These are phyloP conservation scores for Drosophila greeni DNA, from an alignment of 2,888 invertebrate species.

Conservation along the genomic window DNA sequence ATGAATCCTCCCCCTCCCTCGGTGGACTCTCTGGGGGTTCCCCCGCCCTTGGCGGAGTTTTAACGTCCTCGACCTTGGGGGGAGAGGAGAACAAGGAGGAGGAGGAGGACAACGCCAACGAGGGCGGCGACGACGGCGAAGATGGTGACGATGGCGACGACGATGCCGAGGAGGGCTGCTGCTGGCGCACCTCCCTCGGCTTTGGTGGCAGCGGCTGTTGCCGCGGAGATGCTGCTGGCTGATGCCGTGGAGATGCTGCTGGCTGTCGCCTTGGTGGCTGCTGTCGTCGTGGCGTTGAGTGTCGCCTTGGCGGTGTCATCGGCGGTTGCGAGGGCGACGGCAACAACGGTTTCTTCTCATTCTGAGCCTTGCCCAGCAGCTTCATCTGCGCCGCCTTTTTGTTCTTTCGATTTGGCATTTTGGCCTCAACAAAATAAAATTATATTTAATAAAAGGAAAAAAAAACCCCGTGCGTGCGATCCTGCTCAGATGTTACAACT, in stretches of 20 bases:
- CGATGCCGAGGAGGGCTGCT: too few relatives aligned
- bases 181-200: not conserved
- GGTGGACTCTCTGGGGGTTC: not conserved
- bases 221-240: not conserved
- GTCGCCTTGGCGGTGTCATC: not conserved
- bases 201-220: not conserved
- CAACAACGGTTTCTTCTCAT: not conserved
- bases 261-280: not conserved
- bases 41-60: not conserved
- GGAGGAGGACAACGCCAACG: too few relatives aligned
- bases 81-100: too few relatives aligned
- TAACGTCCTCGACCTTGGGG: not conserved
- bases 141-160: too few relatives aligned
- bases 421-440: not conserved
- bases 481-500: not conserved
- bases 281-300: too few relatives aligned
- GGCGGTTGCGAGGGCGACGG: not conserved
- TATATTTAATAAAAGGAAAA: not conserved
- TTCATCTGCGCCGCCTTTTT: slow-evolving; percentile 1
- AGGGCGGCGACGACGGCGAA: too few relatives aligned
- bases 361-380: not conserved
- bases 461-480: not conserved
- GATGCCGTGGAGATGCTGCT: not conserved
- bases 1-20: not conserved
- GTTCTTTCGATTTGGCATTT: slow-evolving; percentile 10